Conservation (phyloP, 1,140 invertebrate genomes). For the Elymnias hypermnestra region DNA sequence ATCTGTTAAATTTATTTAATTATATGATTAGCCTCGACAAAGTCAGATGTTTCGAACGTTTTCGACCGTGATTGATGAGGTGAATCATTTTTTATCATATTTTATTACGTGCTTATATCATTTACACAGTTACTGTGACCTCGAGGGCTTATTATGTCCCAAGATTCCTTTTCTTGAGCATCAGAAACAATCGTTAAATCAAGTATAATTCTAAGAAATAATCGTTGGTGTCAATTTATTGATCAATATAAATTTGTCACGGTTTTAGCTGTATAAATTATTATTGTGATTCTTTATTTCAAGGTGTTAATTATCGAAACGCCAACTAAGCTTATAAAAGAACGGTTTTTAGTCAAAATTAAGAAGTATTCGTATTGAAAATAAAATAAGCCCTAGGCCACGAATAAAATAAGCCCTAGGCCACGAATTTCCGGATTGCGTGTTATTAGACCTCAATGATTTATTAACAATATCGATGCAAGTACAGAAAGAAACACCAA, state of each 20-base stretch:
- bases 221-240: neutral
- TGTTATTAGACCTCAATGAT: no score
- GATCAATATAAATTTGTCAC: neutral
- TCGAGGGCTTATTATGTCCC: slow-evolving; percentile 1
- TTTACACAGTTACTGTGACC: slow-evolving; percentile 4
- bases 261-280: neutral
- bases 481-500: no score
- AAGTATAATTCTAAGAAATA: neutral
- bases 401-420: no score
- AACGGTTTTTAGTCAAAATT: no score
- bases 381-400: no score
- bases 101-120: slow-evolving; percentile 7
- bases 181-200: neutral
- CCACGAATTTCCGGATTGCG: no score
- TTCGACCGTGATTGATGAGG: slow-evolving; percentile 25
- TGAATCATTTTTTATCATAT: slow-evolving; percentile 9
- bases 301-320: neutral
- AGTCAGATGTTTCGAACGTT: slow-evolving; percentile 24
- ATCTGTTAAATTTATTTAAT: slow-evolving; percentile 61
- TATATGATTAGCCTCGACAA: slow-evolving; percentile 33
- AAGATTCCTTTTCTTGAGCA: neutral
- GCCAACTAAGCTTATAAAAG: neutral
- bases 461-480: no score
- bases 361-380: no score
- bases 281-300: neutral